Conservation (phyloP, 37 sponge, comb jelly and placozoan species). For the Cladorhizidae sp. region DNA sequence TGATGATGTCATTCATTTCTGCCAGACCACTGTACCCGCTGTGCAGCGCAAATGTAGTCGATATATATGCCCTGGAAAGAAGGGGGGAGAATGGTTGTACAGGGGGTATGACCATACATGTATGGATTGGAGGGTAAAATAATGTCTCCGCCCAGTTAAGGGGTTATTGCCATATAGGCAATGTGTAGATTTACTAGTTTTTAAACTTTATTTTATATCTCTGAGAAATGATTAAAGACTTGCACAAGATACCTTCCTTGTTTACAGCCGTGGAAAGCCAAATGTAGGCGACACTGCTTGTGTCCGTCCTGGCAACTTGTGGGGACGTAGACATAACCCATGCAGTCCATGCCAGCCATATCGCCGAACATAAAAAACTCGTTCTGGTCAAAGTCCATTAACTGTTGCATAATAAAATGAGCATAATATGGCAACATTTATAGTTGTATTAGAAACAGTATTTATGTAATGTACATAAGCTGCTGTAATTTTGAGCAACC, state of each 20-base stretch:
- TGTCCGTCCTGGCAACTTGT: constrained; percentile 49
- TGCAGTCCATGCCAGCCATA: constrained; percentile 60
- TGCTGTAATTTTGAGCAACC: no score
- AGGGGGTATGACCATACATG: no score
- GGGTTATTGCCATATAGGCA: no score
- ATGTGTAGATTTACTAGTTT: no score
- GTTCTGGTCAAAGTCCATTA: constrained; percentile 70
- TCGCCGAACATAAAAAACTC: constrained; percentile 57
- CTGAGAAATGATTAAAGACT: no score
- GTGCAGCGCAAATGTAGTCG: constrained; percentile 44
- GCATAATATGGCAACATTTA: neutral
- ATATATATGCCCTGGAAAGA: constrained; percentile 37
- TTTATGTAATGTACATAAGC: no score
- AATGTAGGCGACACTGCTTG: constrained; percentile 65
- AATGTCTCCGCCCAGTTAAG: no score
- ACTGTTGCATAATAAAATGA: constrained; percentile 7
- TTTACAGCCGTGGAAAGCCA: constrained; percentile 81
- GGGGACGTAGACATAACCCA: constrained; percentile 84
- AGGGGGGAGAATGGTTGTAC: neutral
- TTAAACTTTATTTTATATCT: no score
- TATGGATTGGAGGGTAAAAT: no score
- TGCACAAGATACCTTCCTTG: constrained; percentile 71
- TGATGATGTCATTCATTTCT: constrained; percentile 74
- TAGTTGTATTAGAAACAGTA: neutral
- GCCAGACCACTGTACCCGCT: constrained; percentile 72